Conservation (phyloP, 64 coral and sea anemone genomes). For the Cladopsammia gracilis region DNA sequence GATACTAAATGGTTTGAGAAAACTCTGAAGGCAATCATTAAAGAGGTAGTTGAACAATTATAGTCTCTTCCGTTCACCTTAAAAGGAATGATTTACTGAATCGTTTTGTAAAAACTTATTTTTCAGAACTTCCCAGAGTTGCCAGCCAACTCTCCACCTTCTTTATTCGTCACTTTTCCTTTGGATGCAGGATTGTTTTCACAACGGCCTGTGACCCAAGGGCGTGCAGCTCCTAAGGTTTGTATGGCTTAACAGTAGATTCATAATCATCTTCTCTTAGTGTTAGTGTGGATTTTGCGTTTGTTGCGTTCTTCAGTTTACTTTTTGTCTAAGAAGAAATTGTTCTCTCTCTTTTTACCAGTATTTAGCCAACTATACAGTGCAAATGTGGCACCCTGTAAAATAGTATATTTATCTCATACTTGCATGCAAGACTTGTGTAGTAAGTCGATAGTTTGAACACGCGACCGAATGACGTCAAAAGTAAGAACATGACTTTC, state of each 20-base stretch:
- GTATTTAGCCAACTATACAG: too few relatives aligned
- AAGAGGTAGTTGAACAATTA: slow-evolving; percentile 67
- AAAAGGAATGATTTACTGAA: background rate
- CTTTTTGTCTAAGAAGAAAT: too few relatives aligned
- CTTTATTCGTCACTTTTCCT: slow-evolving; percentile 90
- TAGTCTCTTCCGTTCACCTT: background rate
- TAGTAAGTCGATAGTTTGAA: too few relatives aligned
- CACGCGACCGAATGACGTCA: too few relatives aligned
- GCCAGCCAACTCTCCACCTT: slow-evolving; percentile 86
- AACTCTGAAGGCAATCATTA: slow-evolving; percentile 77
- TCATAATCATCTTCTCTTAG: too few relatives aligned
- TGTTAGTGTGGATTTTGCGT: too few relatives aligned
- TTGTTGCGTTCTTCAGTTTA: too few relatives aligned
- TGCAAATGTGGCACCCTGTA: too few relatives aligned
- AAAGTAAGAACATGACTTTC: too few relatives aligned
- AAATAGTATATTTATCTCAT: too few relatives aligned
- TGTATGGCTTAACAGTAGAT: background rate
- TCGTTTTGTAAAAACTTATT: background rate
- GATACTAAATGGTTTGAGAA: slow-evolving; percentile 98
- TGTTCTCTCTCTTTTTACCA: too few relatives aligned
- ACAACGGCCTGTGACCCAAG: slow-evolving; percentile 80
- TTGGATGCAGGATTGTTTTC: slow-evolving; percentile 77
- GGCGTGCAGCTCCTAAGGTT: slow-evolving; percentile 80
- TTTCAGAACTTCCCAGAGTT: slow-evolving; percentile 87
- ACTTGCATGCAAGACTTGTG: too few relatives aligned